Base-by-base conservation (phyloP, 2,888 invertebrate species). In the Nomada fucata region DNA sequence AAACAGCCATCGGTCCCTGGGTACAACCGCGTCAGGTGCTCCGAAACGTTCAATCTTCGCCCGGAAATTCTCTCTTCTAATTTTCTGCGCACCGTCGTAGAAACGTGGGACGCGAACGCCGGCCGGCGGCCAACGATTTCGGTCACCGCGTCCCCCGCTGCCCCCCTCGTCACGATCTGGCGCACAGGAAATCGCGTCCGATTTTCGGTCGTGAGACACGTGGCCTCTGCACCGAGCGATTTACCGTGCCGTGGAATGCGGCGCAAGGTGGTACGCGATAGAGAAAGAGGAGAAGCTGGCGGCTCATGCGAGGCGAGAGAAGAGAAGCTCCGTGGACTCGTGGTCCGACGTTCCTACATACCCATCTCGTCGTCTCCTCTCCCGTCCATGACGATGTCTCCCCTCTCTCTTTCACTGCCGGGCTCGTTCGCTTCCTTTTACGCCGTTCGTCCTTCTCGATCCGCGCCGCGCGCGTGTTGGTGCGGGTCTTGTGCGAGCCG, bases 231-330 rank as follows among this genome's bases (percentile, higher is more conserved):
- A 72, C 71, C 84, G 79, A 79, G 64, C 82, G 80, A 84, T 84
- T 84, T 86, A 86, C 80, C 80, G 61, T 78, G 79, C 50, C 23
- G n/a, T 85, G 87, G 83, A 86, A 88, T 88, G 83, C 86, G 79
- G 84, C 85, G 88, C 87, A 89, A 88, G 87, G 87, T 87, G 88
- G 80, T 85, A 81, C 85, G 73, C 89, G 82, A 76, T 76, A 64
- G 77, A 83, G 86, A 83, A 76, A 78, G 82, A 86, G 73, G 72
- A 79, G 83, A 68, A 77, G 75, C 70, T 80, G 86, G 57, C 68
- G 67, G 71, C 63, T 82, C 76, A 55, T 67, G 77, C 82, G 84
- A 75, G 76, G 71, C 73, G 82, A 77, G 75, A 79, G 76, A 79
- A 78, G 77, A 81, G 84, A 86, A 67, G 77, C 77, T 79, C 69